Evolutionary conservation across 1,140 invertebrate genomes (phyloP).

Genomic region (Cydia splendana): DNA sequence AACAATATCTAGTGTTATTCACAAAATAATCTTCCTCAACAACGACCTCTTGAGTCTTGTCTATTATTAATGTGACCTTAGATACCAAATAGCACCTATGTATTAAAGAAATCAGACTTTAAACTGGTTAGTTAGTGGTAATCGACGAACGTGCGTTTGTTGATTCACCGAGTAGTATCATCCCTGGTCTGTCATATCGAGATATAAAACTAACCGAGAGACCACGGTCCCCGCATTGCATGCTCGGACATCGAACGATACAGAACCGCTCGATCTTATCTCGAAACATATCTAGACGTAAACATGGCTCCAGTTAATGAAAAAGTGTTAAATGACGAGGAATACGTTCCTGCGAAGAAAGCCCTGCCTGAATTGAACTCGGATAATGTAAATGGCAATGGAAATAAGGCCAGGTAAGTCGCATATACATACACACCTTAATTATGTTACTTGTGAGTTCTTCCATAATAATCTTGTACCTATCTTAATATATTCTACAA

Average conservation of each 20-base stretch:
- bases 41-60: not conserved
- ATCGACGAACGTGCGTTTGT: not conserved
- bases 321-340: conserved; percentile 54
- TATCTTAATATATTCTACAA: too few species aligned
- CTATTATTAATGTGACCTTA: not conserved
- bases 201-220: conserved; percentile 57
- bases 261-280: conserved; percentile 47
- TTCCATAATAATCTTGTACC: too few species aligned
- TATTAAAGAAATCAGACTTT: not conserved
- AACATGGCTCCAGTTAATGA: conserved; percentile 71
- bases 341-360: conserved; percentile 52
- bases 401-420: conserved; percentile 16
- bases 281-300: conserved; percentile 46
- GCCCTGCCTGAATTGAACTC: conserved; percentile 64
- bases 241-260: conserved; percentile 57
- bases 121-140: not conserved
- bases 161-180: not conserved
- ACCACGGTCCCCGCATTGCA: conserved; percentile 56
- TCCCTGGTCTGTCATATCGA: conserved; percentile 36
- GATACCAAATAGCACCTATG: not conserved
- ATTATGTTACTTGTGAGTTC: too few species aligned
- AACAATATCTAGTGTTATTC: not conserved
- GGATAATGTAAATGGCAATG: conserved; percentile 59
- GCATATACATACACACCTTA: not conserved
- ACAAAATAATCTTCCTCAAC: not conserved